Evolutionary conservation across 2,888 invertebrate genomes (phyloP).

Genomic region (Seira ritae): DNA sequence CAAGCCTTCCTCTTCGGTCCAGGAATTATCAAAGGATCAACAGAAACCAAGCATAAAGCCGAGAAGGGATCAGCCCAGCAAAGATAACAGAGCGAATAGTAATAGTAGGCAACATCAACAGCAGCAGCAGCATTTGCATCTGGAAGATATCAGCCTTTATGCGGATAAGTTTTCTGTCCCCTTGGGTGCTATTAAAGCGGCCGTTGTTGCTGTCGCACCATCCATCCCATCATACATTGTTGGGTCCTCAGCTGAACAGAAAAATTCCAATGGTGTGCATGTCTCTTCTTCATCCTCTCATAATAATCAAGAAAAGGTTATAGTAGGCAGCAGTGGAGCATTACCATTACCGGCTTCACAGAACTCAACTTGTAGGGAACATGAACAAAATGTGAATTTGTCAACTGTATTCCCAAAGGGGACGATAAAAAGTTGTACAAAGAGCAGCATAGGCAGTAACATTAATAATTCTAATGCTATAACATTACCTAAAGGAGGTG

Average conservation of each 20-base stretch:
- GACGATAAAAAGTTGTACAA: constrained; percentile 41
- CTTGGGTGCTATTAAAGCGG: constrained; percentile 67
- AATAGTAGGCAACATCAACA: constrained; percentile 11
- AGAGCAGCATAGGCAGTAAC: constrained; percentile 16
- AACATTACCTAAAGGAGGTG: constrained; percentile 37
- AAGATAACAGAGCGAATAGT: constrained; percentile 41
- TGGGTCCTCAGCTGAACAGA: constrained; percentile 42
- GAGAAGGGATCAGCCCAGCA: constrained; percentile 56
- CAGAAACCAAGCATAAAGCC: neutral
- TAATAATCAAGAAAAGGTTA: constrained; percentile 6
- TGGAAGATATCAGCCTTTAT: constrained; percentile 66
- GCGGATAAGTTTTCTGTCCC: constrained; percentile 67
- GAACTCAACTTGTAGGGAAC: neutral
- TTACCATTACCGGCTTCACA: constrained; percentile 16
- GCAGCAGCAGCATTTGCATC: constrained; percentile 60
- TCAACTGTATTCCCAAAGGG: constrained; percentile 59
- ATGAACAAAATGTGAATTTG: constrained; percentile 54
- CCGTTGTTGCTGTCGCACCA: constrained; percentile 61
- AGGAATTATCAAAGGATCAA: constrained; percentile 38
- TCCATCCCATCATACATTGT: constrained; percentile 61
- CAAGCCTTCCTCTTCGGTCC: constrained; percentile 26
- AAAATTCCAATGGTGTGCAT: constrained; percentile 24
- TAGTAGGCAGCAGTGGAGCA: neutral
- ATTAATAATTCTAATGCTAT: constrained; percentile 19
- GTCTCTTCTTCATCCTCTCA: constrained; percentile 15